phyloP scores from a whole-genome alignment of 2,797 vertebrate species.

The Fringilla coelebs region DNA sequence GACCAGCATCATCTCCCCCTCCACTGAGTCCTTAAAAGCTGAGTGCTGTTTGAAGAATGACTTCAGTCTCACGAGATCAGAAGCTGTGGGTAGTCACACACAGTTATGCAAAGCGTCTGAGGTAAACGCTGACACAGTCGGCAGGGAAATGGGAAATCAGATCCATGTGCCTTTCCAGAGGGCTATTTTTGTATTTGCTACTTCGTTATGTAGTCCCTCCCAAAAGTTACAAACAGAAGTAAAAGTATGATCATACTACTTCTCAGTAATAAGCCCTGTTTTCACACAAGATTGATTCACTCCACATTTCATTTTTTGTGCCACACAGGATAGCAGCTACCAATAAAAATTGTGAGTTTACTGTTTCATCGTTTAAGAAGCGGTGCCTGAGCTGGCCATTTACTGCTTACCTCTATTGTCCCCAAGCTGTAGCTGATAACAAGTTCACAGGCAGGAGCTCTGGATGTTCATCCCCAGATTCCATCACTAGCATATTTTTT shows the following conservation, averaged over 20 bases:
- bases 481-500: constrained; percentile 13
- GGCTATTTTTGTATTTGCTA: not conserved
- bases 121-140: not conserved
- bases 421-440: constrained; percentile 22
- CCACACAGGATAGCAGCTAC: not conserved
- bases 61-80: constrained; percentile 49
- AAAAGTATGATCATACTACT: constrained; percentile 7
- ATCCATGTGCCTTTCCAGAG: constrained; percentile 13
- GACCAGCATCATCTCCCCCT: not conserved
- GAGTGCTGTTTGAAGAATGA: constrained; percentile 6
- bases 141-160: constrained; percentile 16
- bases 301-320: constrained; percentile 7
- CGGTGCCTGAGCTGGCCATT: not conserved
- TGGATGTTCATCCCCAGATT: constrained; percentile 22
- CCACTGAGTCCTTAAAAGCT: not conserved
- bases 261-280: constrained; percentile 24
- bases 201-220: not conserved
- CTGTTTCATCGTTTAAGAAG: not conserved
- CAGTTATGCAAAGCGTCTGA: constrained; percentile 42
- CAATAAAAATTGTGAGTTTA: constrained; percentile 28
- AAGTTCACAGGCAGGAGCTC: constrained; percentile 46
- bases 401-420: not conserved
- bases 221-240: not conserved
- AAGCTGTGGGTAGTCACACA: constrained; percentile 40
- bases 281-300: not conserved